Base-by-base conservation (phyloP, 2,113 vertebrate species). In the Thomomys bottae region DNA sequence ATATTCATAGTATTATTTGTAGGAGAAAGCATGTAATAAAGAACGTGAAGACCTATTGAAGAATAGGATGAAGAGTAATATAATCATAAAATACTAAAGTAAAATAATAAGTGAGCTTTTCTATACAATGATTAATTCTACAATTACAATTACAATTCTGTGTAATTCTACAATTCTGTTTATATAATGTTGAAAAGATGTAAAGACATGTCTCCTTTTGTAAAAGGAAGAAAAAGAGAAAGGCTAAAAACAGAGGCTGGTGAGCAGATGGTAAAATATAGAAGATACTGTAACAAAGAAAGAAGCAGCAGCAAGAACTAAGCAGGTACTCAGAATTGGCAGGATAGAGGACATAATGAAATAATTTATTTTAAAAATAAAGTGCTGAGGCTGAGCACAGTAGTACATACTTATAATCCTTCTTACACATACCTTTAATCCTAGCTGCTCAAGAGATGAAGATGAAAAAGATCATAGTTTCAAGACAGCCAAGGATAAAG, bases 31-130 rank as follows among this genome's bases (percentile, higher is more conserved):
- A 49, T 61, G 57, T 12, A 76, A 45, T 23, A 54, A 45, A 36
- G 14, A 84, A 6, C 0, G 2, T 12, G 34, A 89, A 87, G 9
- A 1, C 36, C 20, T 54, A 72, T 21, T 94, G 23, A 54, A 75
- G 18, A 79, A n/a, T 23, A 81, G 36, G 76, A 72, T 18, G n/a
- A n/a, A n/a, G n/a, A n/a, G n/a, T n/a, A n/a, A n/a, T n/a, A n/a
- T n/a, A n/a, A n/a, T n/a, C n/a, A n/a, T n/a, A n/a, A n/a, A n/a
- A n/a, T n/a, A n/a, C n/a, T n/a, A n/a, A n/a, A n/a, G n/a, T n/a
- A n/a, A n/a, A n/a, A 88, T 18, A 85, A 59, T 72, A 6, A 83
- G 59, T 59, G 63, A 92, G 26, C 7, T 82, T 64, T 92, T 71
- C 59, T 91, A 28, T 30, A 36, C 8, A 59, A 1, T 28, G 20